phyloP scores from a whole-genome alignment of 2,797 vertebrate species.

The Gephyroberyx darwinii region DNA sequence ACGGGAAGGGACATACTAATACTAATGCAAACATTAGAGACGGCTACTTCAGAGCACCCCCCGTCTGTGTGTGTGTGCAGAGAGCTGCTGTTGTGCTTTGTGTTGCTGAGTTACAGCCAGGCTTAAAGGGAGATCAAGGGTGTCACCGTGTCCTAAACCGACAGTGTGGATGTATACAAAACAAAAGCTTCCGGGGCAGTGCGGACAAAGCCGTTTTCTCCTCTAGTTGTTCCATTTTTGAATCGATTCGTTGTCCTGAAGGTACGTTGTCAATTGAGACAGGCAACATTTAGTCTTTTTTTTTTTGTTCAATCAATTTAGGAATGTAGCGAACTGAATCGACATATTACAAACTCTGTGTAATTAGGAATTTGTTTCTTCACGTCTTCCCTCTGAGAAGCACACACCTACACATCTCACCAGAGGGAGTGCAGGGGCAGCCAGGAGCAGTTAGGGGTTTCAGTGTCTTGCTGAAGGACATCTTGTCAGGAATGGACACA shows the following conservation, averaged over 20 bases:
- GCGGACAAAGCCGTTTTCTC: conserved; percentile 52
- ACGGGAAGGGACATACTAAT: conserved; percentile 13
- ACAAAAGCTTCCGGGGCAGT: conserved; percentile 64
- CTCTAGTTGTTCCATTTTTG: conserved; percentile 46
- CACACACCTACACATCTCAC: too few relatives aligned
- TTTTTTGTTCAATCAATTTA: conserved; percentile 34
- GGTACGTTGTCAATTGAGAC: neutral
- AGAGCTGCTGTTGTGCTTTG: conserved; percentile 3
- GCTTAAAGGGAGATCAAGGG: conserved; percentile 46
- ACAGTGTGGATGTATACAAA: conserved; percentile 61
- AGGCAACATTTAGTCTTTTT: conserved; percentile 10
- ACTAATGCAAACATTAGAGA: neutral
- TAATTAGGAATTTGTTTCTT: conserved; percentile 51
- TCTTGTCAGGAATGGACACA: conserved; percentile 26
- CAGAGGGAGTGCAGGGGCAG: too few relatives aligned
- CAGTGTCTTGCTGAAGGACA: neutral
- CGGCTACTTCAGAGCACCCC: conserved; percentile 5
- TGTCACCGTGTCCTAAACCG: conserved; percentile 41
- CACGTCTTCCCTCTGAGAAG: neutral
- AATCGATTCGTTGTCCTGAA: conserved; percentile 16
- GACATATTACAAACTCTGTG: conserved; percentile 59
- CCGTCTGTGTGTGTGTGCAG: conserved; percentile 2
- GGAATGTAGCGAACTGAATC: conserved; percentile 64
- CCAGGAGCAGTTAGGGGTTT: too few relatives aligned
- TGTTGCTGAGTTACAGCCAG: conserved; percentile 44